Conservation (phyloP, 2,888 invertebrate species). For the Apamea epomidion region DNA sequence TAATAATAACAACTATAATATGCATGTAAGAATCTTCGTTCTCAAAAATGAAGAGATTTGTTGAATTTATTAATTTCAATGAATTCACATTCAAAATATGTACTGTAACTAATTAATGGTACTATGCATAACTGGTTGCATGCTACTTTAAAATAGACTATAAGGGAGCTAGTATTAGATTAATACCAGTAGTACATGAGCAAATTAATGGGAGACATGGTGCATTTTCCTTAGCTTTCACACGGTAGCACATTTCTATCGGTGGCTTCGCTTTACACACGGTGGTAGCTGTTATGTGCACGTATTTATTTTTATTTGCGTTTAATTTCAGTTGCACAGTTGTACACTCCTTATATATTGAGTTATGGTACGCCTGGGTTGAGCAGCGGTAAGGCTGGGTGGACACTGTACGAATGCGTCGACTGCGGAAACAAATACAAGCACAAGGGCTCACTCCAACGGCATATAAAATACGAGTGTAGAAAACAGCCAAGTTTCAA, state of each 20-base stretch:
- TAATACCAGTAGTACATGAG: slow-evolving; percentile 75
- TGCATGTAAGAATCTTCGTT: slow-evolving; percentile 66
- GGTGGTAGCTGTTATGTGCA: slow-evolving; percentile 87
- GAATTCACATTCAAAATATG: slow-evolving; percentile 35
- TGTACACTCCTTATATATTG: slow-evolving; percentile 90
- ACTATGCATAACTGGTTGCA: slow-evolving; percentile 78
- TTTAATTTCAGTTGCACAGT: slow-evolving; percentile 90
- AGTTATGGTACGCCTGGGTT: slow-evolving; percentile 87
- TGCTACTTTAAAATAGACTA: slow-evolving; percentile 74
- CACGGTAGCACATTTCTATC: slow-evolving; percentile 79
- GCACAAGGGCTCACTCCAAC: slow-evolving; percentile 94
- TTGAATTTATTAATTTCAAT: slow-evolving; percentile 44
- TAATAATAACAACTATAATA: slow-evolving; percentile 31
- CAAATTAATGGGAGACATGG: slow-evolving; percentile 90
- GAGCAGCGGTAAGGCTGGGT: slow-evolving; percentile 86
- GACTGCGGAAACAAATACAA: slow-evolving; percentile 96
- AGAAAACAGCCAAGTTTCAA: slow-evolving; percentile 93
- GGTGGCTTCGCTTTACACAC: slow-evolving; percentile 86
- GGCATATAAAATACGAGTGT: slow-evolving; percentile 95
- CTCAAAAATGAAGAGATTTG: slow-evolving; percentile 34
- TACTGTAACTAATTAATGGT: slow-evolving; percentile 69
- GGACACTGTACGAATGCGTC: slow-evolving; percentile 91
- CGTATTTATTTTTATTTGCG: slow-evolving; percentile 89
- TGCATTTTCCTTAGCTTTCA: slow-evolving; percentile 88
- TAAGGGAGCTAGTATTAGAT: slow-evolving; percentile 73